Conservation (phyloP, 1,140 invertebrate genomes). For the Campoletis sonorensis region DNA sequence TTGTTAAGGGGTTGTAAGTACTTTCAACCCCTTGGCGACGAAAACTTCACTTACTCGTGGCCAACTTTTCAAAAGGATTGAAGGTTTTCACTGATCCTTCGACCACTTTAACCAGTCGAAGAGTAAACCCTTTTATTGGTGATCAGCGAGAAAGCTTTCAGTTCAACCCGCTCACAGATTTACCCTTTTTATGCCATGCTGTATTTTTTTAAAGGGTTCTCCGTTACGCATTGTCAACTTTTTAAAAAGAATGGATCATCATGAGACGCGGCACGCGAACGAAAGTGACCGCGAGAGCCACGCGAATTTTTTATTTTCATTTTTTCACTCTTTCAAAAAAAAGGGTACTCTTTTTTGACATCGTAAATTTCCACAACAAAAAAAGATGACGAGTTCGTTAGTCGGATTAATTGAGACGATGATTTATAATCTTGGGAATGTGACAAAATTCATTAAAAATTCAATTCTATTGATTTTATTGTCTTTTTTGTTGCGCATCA, state of each 20-base stretch:
- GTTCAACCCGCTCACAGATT: conserved; percentile 67
- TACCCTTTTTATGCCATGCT: conserved; percentile 63
- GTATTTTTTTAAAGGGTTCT: conserved; percentile 69
- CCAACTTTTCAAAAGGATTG: conserved; percentile 69
- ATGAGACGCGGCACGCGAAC: conserved; percentile 62
- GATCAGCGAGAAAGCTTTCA: conserved; percentile 68
- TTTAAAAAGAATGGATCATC: conserved; percentile 36
- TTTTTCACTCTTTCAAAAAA: conserved; percentile 39
- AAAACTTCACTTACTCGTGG: conserved; percentile 60
- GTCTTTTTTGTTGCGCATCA: too few relatives aligned
- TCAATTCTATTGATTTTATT: too few relatives aligned
- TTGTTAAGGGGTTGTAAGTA: conserved; percentile 69
- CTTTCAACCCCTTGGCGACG: conserved; percentile 63
- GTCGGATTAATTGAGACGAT: too few relatives aligned
- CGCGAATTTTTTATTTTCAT: conserved; percentile 32
- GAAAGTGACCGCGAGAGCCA: conserved; percentile 53
- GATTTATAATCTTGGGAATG: too few relatives aligned
- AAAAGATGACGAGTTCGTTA: too few relatives aligned
- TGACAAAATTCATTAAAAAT: too few relatives aligned
- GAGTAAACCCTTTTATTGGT: conserved; percentile 72
- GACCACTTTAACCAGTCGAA: conserved; percentile 50
- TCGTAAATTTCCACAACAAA: too few relatives aligned
- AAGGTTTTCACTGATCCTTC: conserved; percentile 46
- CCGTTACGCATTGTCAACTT: conserved; percentile 38
- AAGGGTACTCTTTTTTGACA: background rate